Conservation (phyloP, 2,888 invertebrate species). For the Candidula unifasciata region DNA sequence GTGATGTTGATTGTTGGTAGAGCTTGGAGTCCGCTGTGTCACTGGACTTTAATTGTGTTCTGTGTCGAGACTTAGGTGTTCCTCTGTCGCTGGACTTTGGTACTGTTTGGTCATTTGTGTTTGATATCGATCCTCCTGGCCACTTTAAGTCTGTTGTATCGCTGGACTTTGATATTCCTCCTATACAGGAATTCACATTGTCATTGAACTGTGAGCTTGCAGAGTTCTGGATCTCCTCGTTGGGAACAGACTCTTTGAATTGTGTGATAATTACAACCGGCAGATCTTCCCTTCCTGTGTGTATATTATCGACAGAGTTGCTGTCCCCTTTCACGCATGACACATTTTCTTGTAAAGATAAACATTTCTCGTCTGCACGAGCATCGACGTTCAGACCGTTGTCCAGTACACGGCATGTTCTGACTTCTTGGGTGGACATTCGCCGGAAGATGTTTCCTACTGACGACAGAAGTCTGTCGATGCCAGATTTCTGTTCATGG, state of each 20-base stretch:
- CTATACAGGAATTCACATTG: background rate
- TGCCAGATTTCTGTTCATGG: background rate
- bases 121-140: background rate
- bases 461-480: background rate
- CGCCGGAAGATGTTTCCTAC: constrained; percentile 20
- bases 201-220: background rate
- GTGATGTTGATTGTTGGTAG: background rate
- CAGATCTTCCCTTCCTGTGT: background rate
- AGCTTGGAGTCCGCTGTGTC: background rate
- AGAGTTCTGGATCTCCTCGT: background rate
- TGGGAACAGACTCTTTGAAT: background rate
- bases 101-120: background rate
- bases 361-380: background rate
- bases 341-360: background rate
- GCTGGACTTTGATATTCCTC: background rate
- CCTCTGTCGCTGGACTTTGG: no score
- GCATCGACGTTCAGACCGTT: background rate
- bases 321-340: background rate
- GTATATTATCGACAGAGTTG: background rate
- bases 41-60: background rate
- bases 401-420: background rate
- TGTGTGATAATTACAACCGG: background rate
- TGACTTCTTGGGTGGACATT: constrained; percentile 9
- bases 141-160: no score
- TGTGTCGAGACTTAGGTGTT: no score